These are phyloP conservation scores for Atopsyche davidsoni DNA, from an alignment of 1,140 invertebrate species.

Conservation along the genomic window DNA sequence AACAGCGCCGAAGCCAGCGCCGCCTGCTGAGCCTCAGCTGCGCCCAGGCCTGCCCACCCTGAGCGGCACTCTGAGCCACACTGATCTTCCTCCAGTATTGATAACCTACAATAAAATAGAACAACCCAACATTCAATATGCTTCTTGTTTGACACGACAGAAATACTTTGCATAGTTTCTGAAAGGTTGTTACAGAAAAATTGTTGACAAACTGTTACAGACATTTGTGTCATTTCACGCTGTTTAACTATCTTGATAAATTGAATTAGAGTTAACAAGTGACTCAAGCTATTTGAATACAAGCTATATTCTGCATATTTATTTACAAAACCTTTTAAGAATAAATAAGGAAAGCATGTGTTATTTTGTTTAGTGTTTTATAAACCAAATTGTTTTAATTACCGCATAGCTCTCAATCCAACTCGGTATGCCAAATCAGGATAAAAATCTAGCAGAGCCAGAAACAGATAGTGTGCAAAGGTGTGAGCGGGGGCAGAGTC, in stretches of 20 bases:
- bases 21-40: conserved; percentile 78
- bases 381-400: no score
- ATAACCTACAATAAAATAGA: conserved; percentile 53
- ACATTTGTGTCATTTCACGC: no score
- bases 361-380: no score
- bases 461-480: conserved; percentile 74
- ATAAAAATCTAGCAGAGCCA: conserved; percentile 64
- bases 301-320: background rate
- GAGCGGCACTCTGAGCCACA: conserved; percentile 48
- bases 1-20: conserved; percentile 73
- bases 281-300: conserved; percentile 7
- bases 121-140: no score
- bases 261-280: no score
- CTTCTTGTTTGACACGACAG: no score
- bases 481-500: conserved; percentile 77
- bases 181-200: no score
- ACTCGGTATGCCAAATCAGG: conserved; percentile 70
- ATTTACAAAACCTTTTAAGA: background rate
- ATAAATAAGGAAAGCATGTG: no score
- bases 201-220: no score
- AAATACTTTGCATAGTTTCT: no score
- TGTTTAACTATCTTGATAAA: no score
- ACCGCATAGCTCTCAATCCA: conserved; percentile 57
- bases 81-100: conserved; percentile 72
- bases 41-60: conserved; percentile 50